Evolutionary conservation across 2,113 vertebrate species (phyloP).

Genomic region (Motacilla tschutschensis): DNA sequence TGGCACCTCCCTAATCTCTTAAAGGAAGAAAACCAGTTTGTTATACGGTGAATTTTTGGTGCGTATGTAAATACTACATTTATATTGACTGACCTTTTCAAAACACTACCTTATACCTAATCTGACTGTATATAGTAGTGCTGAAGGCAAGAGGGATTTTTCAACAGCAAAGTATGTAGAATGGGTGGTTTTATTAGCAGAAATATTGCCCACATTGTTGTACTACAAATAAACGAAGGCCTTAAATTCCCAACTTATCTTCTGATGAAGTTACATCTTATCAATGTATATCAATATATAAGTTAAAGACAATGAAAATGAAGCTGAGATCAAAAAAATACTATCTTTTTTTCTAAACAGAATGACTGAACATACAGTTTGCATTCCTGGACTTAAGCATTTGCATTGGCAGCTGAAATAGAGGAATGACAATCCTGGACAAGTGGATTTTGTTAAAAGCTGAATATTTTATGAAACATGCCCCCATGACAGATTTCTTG

Average conservation of each 20-base stretch:
- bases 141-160: not conserved
- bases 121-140: not conserved
- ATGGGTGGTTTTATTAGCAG: not conserved
- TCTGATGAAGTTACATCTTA: not conserved
- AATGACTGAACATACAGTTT: not conserved
- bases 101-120: not conserved
- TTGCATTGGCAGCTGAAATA: not conserved
- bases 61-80: not conserved
- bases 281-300: not conserved
- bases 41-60: not conserved
- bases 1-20: not conserved
- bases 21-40: not conserved
- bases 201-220: not conserved
- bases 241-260: not conserved
- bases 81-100: not conserved
- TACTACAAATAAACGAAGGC: not conserved
- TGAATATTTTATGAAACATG: not conserved
- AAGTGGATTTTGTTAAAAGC: not conserved
- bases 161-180: not conserved
- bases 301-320: not conserved
- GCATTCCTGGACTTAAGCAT: not conserved
- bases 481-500: fast-evolving
- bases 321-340: not conserved
- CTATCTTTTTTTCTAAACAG: not conserved
- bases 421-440: not conserved